Base-by-base conservation (phyloP, 1,140 invertebrate species). In the Lepidostoma basale region DNA sequence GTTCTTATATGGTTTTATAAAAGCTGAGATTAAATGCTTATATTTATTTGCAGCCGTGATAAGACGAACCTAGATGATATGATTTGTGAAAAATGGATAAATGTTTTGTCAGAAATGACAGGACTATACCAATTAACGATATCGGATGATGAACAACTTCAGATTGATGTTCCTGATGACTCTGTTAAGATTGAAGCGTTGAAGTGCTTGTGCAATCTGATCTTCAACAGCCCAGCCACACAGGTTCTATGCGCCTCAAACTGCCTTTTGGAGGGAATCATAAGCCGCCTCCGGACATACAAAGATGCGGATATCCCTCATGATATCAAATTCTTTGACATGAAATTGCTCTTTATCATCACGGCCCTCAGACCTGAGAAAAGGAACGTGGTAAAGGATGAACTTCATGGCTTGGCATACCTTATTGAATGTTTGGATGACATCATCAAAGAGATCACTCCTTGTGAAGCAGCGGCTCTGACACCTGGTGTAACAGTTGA, bases 141-240 rank as follows among this genome's bases (percentile, higher is more conserved):
- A 49, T 45, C 68, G 16, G 77, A 76, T 42, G 75, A 77, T 16
- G 76, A 79, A 47, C 73, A 74, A 30, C 73, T 74, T 68, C 65
- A 71, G 6, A 58, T 64, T 26, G 71, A 74, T 62, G 74, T 58
- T 42, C 79, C 49, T 68, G 45, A 74, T 18, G 80, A 81, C 67
- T 76, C 80, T 65, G 76, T 84, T 9, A 81, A 83, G 69, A 79
- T 92, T 5, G 95, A 97, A 80, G 89, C 92, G 0, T 78, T 94
- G 45, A 98, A 97, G 81, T 90, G 94, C 76, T 78, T 98, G 2
- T 96, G 92, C 76, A 98, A 98, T 81, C 79, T 97, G 42, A 83
- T 96, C 45, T 97, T 88, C 77, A 94, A 97, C 76, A 93, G 91
- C 81, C 75, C 79, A 47, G 85, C 86, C 44, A 88, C 89, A 0